A percentile compares a stretch with the other conserved stretches of the same genome.
Evolutionary conservation across 1,140 invertebrate genomes (phyloP).

Genomic region (Mizuhopecten yessoensis): DNA sequence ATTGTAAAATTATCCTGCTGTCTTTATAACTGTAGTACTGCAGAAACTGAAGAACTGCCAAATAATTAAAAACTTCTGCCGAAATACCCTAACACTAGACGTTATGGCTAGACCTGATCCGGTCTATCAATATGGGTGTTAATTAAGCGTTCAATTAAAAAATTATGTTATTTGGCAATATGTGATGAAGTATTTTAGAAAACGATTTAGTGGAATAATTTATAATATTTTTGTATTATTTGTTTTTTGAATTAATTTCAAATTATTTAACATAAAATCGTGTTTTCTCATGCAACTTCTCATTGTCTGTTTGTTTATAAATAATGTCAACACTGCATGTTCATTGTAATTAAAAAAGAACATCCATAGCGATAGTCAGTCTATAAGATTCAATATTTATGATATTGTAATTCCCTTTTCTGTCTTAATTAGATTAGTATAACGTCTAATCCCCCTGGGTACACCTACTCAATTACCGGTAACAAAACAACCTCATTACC

Average conservation of each 20-base stretch:
- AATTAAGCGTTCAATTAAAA: slow-evolving; percentile 25
- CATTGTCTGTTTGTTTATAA: not conserved
- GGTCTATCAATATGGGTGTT: slow-evolving; percentile 14
- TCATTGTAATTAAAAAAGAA: not conserved
- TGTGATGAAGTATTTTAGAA: not conserved
- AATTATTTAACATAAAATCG: not conserved
- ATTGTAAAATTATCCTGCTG: not conserved
- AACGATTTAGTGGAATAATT: not conserved
- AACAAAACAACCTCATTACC: not conserved
- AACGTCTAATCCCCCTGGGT: not conserved
- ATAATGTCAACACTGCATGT: not conserved
- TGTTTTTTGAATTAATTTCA: not conserved
- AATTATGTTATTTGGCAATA: not conserved
- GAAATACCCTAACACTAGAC: not conserved
- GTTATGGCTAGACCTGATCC: not conserved
- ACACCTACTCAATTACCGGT: not conserved
- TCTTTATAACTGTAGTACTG: not conserved
- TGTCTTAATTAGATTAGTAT: not conserved
- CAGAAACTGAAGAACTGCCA: not conserved
- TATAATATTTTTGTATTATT: not conserved
- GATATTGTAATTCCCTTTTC: not conserved
- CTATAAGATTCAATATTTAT: slow-evolving; percentile 2
- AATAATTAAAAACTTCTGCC: not conserved
- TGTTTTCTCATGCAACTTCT: not conserved
- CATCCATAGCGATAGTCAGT: not conserved